Evolutionary conservation across 2,888 invertebrate genomes (phyloP), one percentile per base, ranked within the genome.

Genomic region (Frankliniella fusca): DNA sequence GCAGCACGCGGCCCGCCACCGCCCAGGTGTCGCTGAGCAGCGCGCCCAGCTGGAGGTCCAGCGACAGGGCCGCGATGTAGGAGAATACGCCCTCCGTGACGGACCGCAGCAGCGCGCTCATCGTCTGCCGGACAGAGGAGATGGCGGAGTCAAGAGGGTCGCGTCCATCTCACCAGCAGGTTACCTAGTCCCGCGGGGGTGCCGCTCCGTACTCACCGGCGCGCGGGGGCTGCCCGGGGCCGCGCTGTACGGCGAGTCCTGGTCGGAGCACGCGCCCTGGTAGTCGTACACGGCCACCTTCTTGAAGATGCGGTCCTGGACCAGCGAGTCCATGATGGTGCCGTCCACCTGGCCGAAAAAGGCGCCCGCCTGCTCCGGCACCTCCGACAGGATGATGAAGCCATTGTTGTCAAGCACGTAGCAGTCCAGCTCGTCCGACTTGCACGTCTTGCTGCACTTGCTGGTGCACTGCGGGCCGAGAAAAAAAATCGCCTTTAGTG

Each of bases 281-380:
- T 96, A 96, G 87, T 97, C 97, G 85, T 94, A 94, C 0, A 97
- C 93, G 0, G 93, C 92, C 2, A 97, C 93, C 87, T 95, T 94
- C 86, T 95, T 95, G 88, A 96, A 97, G 86, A 97, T 96, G 84
- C 94, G 92, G 86, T 96, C 96, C 87, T 97, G 95, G 0, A 97
- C 96, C 82, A 97, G 89, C 0, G 96, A 95, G 88, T 97, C 96
- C 96, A 97, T 96, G 84, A 97, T 96, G 20, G 96, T 96, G 28
- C 96, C 96, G 87, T 97, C 97, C 79, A 97, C 94, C 88, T 97
- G 96, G 0, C 97, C 98, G 86, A 97, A 97, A 89, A 98, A 98
- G 86, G 94, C 92, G 0, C 97, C 97, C 1, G 96, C 96, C 86
- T 97, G 95, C 79, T 94, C 92, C 54, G 92, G 91, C 85, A 94